Percentiles rank a stretch among this genome's conserved stretches.
Conservation (phyloP, 2,797 vertebrate genomes). For the Galago senegalensis region DNA sequence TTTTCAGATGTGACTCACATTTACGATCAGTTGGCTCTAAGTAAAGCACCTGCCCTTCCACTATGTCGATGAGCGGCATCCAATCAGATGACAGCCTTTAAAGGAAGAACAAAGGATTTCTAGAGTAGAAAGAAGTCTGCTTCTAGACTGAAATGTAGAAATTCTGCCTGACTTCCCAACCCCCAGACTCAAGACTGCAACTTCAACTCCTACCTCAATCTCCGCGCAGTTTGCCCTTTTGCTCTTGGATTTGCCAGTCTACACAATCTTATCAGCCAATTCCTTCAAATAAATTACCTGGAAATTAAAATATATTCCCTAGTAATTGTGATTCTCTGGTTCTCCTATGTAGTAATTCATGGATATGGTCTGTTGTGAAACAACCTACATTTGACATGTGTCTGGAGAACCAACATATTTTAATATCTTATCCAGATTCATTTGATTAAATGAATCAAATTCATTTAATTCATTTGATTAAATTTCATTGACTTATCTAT, state of each 20-base stretch:
- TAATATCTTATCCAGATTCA: slow-evolving; percentile 4
- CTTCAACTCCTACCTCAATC: neutral
- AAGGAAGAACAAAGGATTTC: neutral
- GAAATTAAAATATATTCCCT: neutral
- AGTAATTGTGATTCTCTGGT: neutral
- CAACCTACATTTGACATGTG: neutral
- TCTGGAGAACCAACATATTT: neutral
- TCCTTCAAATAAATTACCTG: neutral
- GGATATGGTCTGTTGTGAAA: neutral
- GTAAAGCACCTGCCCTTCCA: neutral
- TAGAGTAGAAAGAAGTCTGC: neutral
- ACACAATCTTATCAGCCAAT: neutral
- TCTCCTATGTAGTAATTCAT: neutral
- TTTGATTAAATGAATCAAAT: neutral
- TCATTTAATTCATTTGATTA: neutral
- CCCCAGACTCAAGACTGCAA: neutral
- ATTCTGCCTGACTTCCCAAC: neutral
- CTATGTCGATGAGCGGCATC: neutral
- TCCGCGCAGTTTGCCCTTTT: neutral
- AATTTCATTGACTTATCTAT: neutral
- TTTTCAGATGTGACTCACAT: neutral
- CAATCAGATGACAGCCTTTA: neutral
- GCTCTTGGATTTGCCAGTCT: neutral
- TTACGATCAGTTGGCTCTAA: neutral
- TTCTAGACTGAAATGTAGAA: neutral